phyloP scores from a whole-genome alignment of 2,888 invertebrate genomes.

The Ormyrus thymus region DNA sequence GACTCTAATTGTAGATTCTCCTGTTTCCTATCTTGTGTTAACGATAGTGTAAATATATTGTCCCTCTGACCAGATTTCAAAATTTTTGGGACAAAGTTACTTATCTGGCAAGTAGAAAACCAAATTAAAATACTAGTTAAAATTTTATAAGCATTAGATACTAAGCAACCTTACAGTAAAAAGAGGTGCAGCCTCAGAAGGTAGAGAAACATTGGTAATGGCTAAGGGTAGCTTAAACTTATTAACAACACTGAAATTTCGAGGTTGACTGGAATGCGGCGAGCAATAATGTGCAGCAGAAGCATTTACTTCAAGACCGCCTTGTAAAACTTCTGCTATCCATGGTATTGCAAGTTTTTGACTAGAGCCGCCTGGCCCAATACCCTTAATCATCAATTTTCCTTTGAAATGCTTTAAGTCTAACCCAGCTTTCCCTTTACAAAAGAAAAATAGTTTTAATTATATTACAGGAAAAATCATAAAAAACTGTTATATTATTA shows the following conservation, averaged over 20 bases:
- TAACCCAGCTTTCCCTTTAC: constrained; percentile 77
- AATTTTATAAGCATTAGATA: neutral
- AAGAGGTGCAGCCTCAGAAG: constrained; percentile 78
- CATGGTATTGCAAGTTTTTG: constrained; percentile 80
- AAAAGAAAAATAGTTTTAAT: neutral
- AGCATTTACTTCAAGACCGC: constrained; percentile 78
- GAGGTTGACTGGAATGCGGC: constrained; percentile 71
- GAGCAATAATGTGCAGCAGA: constrained; percentile 76
- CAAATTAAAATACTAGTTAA: neutral
- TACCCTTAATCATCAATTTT: constrained; percentile 77
- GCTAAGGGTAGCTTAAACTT: constrained; percentile 84
- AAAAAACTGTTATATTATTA: neutral
- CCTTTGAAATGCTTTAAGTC: constrained; percentile 78
- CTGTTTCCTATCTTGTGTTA: constrained; percentile 76
- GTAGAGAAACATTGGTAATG: constrained; percentile 83
- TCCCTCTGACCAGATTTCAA: constrained; percentile 79
- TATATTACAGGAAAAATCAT: neutral
- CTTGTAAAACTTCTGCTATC: constrained; percentile 78
- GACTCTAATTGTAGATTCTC: constrained; percentile 79
- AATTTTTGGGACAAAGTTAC: constrained; percentile 79
- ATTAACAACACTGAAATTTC: constrained; percentile 82
- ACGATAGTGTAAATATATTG: constrained; percentile 78
- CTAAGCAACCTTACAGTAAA: constrained; percentile 77
- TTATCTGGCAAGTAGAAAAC: constrained; percentile 75
- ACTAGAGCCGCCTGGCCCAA: constrained; percentile 71